A percentile compares a stretch with the other conserved stretches of the same genome.
These are phyloP conservation scores for Protobothrops flavoviridis DNA, from an alignment of 2,113 vertebrate genomes.

Conservation along the genomic window DNA sequence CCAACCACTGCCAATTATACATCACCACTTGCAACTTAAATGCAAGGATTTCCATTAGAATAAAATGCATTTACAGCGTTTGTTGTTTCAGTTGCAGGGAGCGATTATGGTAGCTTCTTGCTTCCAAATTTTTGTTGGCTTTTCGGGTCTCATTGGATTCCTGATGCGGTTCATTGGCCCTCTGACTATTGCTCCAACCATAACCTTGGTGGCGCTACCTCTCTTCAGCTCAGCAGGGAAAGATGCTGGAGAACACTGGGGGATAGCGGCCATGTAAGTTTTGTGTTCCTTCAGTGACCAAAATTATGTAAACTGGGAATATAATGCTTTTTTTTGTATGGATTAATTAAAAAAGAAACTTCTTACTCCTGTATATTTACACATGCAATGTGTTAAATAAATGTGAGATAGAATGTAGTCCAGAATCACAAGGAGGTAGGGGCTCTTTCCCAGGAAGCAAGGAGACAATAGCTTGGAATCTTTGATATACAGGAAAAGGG, in stretches of 20 bases:
- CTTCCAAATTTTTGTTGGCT: conserved; percentile 90
- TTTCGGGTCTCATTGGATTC: conserved; percentile 91
- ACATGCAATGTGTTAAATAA: neutral
- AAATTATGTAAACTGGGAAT: neutral
- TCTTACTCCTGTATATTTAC: neutral
- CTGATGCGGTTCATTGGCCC: conserved; percentile 94
- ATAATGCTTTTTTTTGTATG: neutral
- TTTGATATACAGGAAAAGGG: neutral
- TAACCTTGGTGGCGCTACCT: conserved; percentile 88
- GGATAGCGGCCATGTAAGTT: conserved; percentile 84
- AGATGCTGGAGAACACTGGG: conserved; percentile 90
- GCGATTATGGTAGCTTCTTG: conserved; percentile 90
- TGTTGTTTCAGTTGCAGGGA: conserved; percentile 82
- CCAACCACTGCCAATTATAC: conserved; percentile 4
- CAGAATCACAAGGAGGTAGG: too few relatives aligned
- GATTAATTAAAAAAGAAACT: neutral
- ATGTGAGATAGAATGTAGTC: neutral
- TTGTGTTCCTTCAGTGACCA: neutral
- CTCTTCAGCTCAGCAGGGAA: conserved; percentile 84
- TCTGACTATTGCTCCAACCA: conserved; percentile 94
- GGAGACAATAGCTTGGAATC: neutral
- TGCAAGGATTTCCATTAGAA: neutral
- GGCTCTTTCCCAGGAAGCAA: neutral
- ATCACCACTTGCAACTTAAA: neutral
- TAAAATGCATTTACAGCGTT: neutral